Percentiles rank a stretch among this genome's conserved stretches.
Conservation (phyloP, 2,797 vertebrate species). For the Petrocephalus schoutedeni region DNA sequence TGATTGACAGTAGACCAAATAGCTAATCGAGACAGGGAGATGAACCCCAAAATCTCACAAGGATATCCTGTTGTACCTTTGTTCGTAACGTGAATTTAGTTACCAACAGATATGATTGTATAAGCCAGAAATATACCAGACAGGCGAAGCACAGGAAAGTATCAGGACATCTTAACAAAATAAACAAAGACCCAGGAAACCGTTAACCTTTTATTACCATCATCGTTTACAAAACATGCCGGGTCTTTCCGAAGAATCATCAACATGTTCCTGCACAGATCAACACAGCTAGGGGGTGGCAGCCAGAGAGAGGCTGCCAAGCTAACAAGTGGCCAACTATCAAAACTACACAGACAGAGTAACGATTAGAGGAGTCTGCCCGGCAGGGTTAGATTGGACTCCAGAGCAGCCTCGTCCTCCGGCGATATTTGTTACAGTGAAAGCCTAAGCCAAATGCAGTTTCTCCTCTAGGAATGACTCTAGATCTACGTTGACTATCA, state of each 20-base stretch:
- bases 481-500: neutral
- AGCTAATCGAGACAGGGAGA: neutral
- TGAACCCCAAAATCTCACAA: neutral
- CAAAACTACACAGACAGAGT: slow-evolving; percentile 36
- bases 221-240: slow-evolving; percentile 46
- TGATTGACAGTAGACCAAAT: neutral
- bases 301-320: slow-evolving; percentile 54
- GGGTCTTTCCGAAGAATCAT: slow-evolving; percentile 56
- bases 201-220: slow-evolving; percentile 60
- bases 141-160: neutral
- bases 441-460: neutral
- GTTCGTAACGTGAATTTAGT: neutral
- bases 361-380: slow-evolving; percentile 13
- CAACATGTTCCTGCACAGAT: slow-evolving; percentile 52
- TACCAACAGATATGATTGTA: neutral
- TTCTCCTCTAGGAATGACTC: neutral
- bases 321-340: slow-evolving; percentile 65
- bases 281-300: neutral
- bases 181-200: neutral
- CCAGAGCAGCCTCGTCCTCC: slow-evolving; percentile 31
- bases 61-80: neutral
- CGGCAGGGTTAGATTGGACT: slow-evolving; percentile 28
- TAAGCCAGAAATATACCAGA: neutral
- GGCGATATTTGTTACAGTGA: slow-evolving; percentile 31
- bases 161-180: neutral